These are phyloP conservation scores for Dysmachus trigonus DNA, from an alignment of 2,888 invertebrate genomes.

Conservation along the genomic window DNA sequence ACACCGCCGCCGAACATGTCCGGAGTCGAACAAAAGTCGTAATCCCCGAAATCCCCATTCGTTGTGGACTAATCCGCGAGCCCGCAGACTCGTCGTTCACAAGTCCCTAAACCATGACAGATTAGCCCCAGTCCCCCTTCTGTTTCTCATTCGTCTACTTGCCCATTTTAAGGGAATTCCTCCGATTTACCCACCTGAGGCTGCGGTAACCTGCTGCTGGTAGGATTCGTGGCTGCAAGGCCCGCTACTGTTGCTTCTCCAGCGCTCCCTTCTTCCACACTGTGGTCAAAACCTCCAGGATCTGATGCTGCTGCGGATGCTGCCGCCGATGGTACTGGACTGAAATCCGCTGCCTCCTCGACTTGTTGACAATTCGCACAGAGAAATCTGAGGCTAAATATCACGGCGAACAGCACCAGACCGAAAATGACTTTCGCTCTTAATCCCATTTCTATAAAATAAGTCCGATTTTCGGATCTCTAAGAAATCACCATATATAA, in stretches of 20 bases:
- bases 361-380: constrained; percentile 52
- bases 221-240: background rate
- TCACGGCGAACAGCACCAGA: constrained; percentile 50
- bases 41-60: background rate
- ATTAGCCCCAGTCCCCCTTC: background rate
- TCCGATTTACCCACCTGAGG: constrained; percentile 12
- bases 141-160: too few relatives aligned
- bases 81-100: background rate
- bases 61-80: background rate
- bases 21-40: background rate
- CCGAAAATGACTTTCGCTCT: constrained; percentile 52
- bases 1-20: background rate
- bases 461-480: background rate
- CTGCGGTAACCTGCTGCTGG: background rate
- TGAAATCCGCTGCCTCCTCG: background rate
- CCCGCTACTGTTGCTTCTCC: background rate
- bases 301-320: background rate
- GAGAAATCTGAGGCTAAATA: constrained; percentile 52
- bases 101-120: constrained; percentile 3
- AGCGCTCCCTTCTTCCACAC: background rate
- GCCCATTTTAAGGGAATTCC: background rate
- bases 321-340: background rate
- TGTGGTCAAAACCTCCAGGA: background rate
- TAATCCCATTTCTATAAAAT: constrained; percentile 50
- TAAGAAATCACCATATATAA: constrained; percentile 19